Conservation (phyloP, 2,888 invertebrate species). For the Arrhopalites spinosus region DNA sequence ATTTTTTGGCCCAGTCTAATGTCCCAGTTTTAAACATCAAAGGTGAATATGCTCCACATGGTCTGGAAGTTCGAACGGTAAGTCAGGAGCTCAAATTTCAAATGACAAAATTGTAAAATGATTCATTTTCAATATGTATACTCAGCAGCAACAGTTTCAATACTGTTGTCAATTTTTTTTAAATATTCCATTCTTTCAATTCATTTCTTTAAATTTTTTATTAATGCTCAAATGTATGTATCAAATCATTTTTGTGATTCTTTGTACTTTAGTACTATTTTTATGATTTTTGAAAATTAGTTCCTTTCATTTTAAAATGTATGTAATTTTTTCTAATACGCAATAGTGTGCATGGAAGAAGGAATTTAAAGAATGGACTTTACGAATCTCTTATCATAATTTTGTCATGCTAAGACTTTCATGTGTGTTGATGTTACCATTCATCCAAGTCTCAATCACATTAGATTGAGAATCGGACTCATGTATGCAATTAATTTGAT, state of each 20-base stretch:
- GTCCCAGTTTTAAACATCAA: constrained; percentile 42
- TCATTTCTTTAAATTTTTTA: constrained; percentile 7
- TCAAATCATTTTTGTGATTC: neutral
- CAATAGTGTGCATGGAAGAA: too few relatives aligned
- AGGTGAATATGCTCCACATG: constrained; percentile 58
- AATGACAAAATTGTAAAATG: too few relatives aligned
- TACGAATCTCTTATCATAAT: neutral
- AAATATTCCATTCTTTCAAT: neutral
- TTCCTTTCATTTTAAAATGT: neutral
- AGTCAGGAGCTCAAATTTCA: neutral
- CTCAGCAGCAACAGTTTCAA: neutral
- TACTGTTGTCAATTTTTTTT: neutral
- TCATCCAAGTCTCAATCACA: neutral
- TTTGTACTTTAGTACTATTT: too few relatives aligned
- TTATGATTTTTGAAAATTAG: too few relatives aligned
- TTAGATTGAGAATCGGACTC: neutral
- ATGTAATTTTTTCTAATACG: neutral
- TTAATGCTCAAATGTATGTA: neutral
- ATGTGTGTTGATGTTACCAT: neutral
- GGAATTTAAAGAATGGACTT: too few relatives aligned
- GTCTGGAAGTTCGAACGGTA: constrained; percentile 57
- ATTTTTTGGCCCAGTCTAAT: constrained; percentile 48
- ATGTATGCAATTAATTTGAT: neutral
- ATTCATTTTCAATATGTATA: neutral
- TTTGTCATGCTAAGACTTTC: neutral